Conservation (phyloP, 1,140 invertebrate species). For the Cyrtorhinus lividipennis region DNA sequence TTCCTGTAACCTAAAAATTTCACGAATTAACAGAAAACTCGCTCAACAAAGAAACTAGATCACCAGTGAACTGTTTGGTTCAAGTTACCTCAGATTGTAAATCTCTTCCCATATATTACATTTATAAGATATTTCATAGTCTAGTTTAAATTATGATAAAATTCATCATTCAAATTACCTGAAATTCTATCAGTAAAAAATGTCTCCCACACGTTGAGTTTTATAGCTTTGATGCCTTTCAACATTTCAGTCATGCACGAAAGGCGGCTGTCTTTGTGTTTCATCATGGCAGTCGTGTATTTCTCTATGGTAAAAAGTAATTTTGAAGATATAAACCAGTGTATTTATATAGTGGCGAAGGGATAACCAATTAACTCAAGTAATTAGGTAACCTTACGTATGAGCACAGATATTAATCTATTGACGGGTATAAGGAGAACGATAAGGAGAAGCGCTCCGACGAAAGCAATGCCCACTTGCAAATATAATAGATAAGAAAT, state of each 20-base stretch:
- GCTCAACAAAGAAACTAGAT: background rate
- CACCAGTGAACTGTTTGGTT: too few relatives aligned
- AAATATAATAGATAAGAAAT: conserved; percentile 67
- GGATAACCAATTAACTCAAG: too few relatives aligned
- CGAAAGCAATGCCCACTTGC: conserved; percentile 80
- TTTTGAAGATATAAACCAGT: too few relatives aligned
- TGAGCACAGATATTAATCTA: conserved; percentile 43
- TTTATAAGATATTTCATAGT: too few relatives aligned
- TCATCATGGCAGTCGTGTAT: conserved; percentile 79
- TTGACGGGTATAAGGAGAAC: background rate
- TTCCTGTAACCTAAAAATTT: conserved; percentile 40
- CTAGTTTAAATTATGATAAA: too few relatives aligned
- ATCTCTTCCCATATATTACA: too few relatives aligned
- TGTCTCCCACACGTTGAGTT: conserved; percentile 87
- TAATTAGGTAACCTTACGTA: too few relatives aligned
- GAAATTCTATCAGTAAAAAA: conserved; percentile 60
- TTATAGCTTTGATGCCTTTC: conserved; percentile 73
- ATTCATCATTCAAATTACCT: too few relatives aligned
- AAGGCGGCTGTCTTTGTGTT: conserved; percentile 78
- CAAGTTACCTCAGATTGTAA: too few relatives aligned
- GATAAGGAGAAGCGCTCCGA: conserved; percentile 56
- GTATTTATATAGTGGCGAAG: conserved; percentile 8
- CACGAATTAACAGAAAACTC: too few relatives aligned
- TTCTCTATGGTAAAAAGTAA: conserved; percentile 28
- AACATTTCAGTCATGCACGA: conserved; percentile 79